Percentiles rank a stretch among this genome's conserved stretches.
Evolutionary conservation across 2,888 invertebrate genomes (phyloP).

Genomic region (Pogonocherus hispidulus): DNA sequence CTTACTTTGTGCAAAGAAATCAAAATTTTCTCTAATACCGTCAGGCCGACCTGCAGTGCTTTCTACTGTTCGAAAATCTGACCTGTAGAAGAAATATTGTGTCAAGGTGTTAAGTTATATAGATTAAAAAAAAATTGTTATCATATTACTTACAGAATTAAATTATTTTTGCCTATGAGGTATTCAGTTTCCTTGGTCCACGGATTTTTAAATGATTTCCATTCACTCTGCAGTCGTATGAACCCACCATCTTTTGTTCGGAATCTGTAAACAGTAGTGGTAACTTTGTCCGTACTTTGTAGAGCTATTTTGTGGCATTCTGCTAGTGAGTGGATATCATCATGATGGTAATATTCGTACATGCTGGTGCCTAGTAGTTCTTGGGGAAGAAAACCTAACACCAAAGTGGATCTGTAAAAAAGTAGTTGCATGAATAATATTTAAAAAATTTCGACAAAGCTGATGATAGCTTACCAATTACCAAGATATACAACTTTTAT

Average conservation of each 20-base stretch:
- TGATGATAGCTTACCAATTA: too few species aligned
- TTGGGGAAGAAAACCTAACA: slow-evolving; percentile 92
- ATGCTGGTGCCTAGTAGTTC: slow-evolving; percentile 92
- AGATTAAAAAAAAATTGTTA: too few species aligned
- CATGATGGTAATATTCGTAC: slow-evolving; percentile 91
- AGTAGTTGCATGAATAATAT: background rate
- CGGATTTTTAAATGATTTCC: slow-evolving; percentile 92
- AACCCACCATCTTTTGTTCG: slow-evolving; percentile 83
- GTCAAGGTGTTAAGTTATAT: too few species aligned
- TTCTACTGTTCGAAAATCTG: slow-evolving; percentile 70
- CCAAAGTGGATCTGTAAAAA: slow-evolving; percentile 82
- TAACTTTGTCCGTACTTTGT: slow-evolving; percentile 74
- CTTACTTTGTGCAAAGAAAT: slow-evolving; percentile 73
- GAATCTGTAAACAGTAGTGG: slow-evolving; percentile 84
- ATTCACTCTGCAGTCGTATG: slow-evolving; percentile 83
- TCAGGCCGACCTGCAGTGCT: slow-evolving; percentile 69
- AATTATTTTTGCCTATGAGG: slow-evolving; percentile 88
- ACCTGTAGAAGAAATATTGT: slow-evolving; percentile 64
- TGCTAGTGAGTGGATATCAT: slow-evolving; percentile 84
- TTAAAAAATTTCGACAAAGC: too few species aligned
- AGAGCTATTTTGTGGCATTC: slow-evolving; percentile 87
- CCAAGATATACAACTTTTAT: too few species aligned
- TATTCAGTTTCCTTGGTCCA: slow-evolving; percentile 97
- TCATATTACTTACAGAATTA: slow-evolving; percentile 74
- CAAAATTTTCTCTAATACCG: slow-evolving; percentile 70